Evolutionary conservation across 2,113 vertebrate genomes (phyloP), one percentile per base, ranked within the genome.

Genomic region (Nibea albiflora): DNA sequence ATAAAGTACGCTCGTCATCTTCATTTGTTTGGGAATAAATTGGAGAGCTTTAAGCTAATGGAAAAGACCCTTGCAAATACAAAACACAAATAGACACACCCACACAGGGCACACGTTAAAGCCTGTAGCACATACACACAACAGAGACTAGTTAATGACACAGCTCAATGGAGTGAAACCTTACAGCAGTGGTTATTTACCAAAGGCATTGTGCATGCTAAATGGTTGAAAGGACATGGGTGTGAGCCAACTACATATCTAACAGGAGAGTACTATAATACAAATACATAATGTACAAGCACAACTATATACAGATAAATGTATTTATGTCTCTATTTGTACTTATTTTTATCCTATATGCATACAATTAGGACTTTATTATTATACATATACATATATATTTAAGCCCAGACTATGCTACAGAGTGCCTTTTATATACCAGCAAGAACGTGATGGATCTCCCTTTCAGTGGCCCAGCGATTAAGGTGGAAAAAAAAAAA

Each of bases 111-210:
- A 49, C 58, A 87, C 52, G 19, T 47, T 73, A 19, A 65, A 64
- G 62, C 65, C 20, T 44, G 47, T 44, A 52, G 56, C 64, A 22
- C 72, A 70, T 3, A 42, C 81, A 56, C 58, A 75, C 67, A 78
- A 24, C 71, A 72, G 61, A 83, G 56, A 78, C 31, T 77, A 85
- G 80, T 88, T 92, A 93, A 92, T 90, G 85, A 90, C 86, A 83
- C 83, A 86, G 91, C 47, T 91, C 90, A 92, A 2, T 88, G 83
- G 85, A 90, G 76, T 71, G 89, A 84, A 85, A 84, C 89, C 64
- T 70, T 71, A 78, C 60, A 83, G 81, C 76, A 39, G 57, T 68
- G 80, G 84, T 83, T 89, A 84, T 93, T 93, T 90, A 86, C 85
- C 80, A 81, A 73, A 86, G 64, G 76, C 78, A 85, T 71, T 78